These are phyloP conservation scores for Crotalus horridus DNA, from an alignment of 2,113 vertebrate genomes.

Conservation along the genomic window DNA sequence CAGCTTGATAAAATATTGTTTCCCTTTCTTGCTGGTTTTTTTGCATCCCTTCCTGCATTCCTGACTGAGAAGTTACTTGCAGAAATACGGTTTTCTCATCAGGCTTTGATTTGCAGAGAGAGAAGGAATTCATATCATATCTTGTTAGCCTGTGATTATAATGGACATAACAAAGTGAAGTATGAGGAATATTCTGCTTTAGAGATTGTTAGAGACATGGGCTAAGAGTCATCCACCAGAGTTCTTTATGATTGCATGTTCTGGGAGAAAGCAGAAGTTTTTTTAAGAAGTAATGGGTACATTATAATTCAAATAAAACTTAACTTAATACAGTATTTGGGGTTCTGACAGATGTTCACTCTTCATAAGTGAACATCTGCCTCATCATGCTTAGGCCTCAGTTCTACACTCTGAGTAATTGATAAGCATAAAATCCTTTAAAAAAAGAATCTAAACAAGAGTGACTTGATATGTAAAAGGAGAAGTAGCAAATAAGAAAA, in stretches of 20 bases:
- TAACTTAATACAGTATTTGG: background rate
- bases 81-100: constrained; percentile 38
- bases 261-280: background rate
- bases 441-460: background rate
- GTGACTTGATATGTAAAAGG: background rate
- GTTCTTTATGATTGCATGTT: background rate
- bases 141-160: constrained; percentile 1
- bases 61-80: constrained; percentile 9
- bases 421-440: background rate
- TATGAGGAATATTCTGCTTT: background rate
- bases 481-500: background rate
- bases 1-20: background rate
- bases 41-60: constrained; percentile 21
- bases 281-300: background rate
- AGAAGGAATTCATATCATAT: constrained; percentile 23
- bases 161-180: background rate
- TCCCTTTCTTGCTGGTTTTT: constrained; percentile 31
- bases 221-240: background rate
- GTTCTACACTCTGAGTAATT: background rate
- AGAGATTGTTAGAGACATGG: background rate
- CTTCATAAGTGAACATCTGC: background rate
- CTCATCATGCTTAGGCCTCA: background rate
- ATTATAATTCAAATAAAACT: background rate
- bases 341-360: background rate
- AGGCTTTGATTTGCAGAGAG: constrained; percentile 32